Evolutionary conservation across 2,797 vertebrate genomes (phyloP).

Genomic region (Hemitrygon akajei): DNA sequence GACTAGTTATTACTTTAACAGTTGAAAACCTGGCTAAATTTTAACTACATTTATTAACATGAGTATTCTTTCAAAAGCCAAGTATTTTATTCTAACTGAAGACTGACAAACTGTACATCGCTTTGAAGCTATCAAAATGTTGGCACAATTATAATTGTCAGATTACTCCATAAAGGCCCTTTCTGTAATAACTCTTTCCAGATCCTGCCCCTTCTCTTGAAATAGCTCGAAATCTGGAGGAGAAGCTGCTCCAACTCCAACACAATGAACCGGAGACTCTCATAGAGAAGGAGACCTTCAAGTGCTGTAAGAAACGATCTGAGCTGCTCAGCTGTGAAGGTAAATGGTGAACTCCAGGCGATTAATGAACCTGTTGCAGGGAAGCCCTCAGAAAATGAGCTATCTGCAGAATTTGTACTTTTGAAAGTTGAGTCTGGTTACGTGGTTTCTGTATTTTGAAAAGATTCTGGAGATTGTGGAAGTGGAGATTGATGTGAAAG

Average conservation of each 20-base stretch:
- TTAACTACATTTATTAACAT: conserved; percentile 3
- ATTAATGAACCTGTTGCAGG: neutral
- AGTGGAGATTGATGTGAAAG: neutral
- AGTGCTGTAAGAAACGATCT: conserved; percentile 72
- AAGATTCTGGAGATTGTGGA: neutral
- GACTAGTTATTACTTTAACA: neutral
- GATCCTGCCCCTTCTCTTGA: conserved; percentile 81
- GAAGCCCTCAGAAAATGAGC: neutral
- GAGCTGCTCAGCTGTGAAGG: conserved; percentile 73
- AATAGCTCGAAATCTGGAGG: conserved; percentile 74
- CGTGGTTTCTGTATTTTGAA: neutral
- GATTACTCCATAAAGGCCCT: neutral
- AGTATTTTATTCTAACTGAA: neutral
- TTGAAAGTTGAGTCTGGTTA: neutral
- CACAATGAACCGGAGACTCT: conserved; percentile 61
- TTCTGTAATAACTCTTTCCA: conserved; percentile 44
- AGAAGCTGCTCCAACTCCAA: conserved; percentile 75
- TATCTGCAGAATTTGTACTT: neutral
- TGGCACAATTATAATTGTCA: neutral
- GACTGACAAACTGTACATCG: neutral
- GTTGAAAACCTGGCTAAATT: neutral
- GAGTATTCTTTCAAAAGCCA: neutral
- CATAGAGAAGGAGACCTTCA: conserved; percentile 64
- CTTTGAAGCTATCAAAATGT: neutral
- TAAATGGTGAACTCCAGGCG: conserved; percentile 47